phyloP scores from a whole-genome alignment of 2,797 vertebrate genomes.

The Bradypodion pumilum region DNA sequence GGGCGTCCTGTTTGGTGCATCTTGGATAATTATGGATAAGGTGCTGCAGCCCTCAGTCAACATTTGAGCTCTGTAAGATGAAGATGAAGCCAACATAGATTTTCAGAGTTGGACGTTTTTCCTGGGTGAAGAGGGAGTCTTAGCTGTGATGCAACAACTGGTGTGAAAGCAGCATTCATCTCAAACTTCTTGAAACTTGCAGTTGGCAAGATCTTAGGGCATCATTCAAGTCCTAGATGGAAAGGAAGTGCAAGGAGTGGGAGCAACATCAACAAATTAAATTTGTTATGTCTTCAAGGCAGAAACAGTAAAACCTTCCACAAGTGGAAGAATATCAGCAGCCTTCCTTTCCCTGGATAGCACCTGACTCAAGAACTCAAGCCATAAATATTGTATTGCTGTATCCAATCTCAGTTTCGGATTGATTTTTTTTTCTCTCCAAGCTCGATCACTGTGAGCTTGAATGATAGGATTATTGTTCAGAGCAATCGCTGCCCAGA shows the following conservation, averaged over 20 bases:
- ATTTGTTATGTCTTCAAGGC: neutral
- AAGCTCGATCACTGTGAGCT: conserved; percentile 27
- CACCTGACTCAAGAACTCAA: neutral
- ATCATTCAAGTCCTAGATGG: neutral
- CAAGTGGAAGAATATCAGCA: neutral
- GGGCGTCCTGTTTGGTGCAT: no score
- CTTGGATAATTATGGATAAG: no score
- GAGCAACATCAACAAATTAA: neutral
- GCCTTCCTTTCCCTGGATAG: conserved; percentile 5
- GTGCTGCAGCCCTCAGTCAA: no score
- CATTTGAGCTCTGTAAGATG: no score
- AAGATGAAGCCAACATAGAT: no score
- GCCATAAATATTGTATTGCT: conserved; percentile 65
- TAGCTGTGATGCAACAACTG: neutral
- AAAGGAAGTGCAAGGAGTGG: neutral
- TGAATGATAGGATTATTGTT: conserved; percentile 67
- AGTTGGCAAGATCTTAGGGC: neutral
- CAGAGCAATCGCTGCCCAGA: conserved; percentile 60
- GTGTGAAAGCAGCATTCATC: neutral
- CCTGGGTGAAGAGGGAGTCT: neutral
- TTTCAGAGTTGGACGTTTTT: neutral
- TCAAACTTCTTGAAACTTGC: neutral
- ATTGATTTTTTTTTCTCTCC: conserved; percentile 70
- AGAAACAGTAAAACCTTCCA: neutral
- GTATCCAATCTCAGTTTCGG: conserved; percentile 52